Evolutionary conservation across 1,140 invertebrate genomes (phyloP), one percentile per base, ranked within the genome.

Genomic region (Neodiprion virginianus): DNA sequence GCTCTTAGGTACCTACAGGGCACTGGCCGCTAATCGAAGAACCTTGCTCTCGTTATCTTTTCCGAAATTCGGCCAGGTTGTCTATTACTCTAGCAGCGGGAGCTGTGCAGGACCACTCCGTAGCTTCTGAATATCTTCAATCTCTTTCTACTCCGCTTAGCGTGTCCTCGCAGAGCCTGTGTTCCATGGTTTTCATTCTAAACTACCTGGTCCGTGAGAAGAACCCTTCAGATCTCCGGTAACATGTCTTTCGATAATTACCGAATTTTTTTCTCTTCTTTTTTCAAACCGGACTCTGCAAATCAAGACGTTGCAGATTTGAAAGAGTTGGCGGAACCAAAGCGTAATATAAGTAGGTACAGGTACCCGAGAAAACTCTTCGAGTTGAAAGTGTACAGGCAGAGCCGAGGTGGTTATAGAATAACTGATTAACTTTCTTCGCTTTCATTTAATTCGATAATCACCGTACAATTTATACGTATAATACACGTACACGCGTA

Each of bases 221-320:
- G 28, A 40, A 40, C 28, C 28, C 5, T 40, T 5, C 28, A 40
- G 28, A 40, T 40, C 28, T 40, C 28, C 5, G 28, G 28, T 40
- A 40, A 40, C 28, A 40, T 40, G 28, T 40, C 28, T 4, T 40
- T 53, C 61, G 71, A 68, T 72, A 72, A 72, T 78, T 67, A 40
- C 75, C n/a, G 28, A 28, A 53, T 76, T 74, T 69, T 72, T 76
- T 78, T 75, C 69, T 50, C 14, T 68, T 75, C 67, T 71, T 74
- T 75, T 75, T 74, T 80, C 80, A 82, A 80, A 80, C 81, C 77
- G 78, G 76, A 82, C 79, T 77, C 78, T 79, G 79, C 78, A 82
- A 82, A 80, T 82, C 80, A 76, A 76, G 74, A 74, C 76, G 79
- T 82, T 78, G 79, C 28, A 40, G 28, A 40, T 40, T 40, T 40